Percentiles rank a stretch among this genome's conserved stretches.
phyloP scores from a whole-genome alignment of 2,113 vertebrate genomes.

The Lophius piscatorius region DNA sequence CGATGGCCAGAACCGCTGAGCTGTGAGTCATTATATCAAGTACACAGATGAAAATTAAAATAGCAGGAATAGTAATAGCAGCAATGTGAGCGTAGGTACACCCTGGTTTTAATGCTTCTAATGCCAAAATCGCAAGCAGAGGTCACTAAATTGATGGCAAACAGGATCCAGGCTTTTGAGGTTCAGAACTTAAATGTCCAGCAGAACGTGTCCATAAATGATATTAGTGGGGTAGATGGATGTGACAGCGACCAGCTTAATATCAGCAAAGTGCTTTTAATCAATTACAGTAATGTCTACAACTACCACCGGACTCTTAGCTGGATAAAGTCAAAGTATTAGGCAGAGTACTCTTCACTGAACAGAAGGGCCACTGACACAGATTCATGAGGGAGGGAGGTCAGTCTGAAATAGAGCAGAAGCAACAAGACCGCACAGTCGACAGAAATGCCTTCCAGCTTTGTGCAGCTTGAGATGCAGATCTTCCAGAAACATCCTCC shows the following conservation, averaged over 20 bases:
- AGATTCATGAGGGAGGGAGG: slow-evolving; percentile 65
- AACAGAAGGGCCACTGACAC: slow-evolving; percentile 61
- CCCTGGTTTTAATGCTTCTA: slow-evolving; percentile 1
- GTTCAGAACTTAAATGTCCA: slow-evolving; percentile 1
- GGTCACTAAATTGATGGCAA: slow-evolving; percentile 20
- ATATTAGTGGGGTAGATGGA: not conserved
- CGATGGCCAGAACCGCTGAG: not conserved
- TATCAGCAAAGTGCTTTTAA: not conserved
- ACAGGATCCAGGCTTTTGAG: not conserved
- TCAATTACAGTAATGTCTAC: no score
- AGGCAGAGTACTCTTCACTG: slow-evolving; percentile 24
- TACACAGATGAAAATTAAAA: slow-evolving; percentile 22
- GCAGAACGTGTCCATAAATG: not conserved
- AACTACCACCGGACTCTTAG: not conserved
- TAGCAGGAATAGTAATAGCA: slow-evolving; percentile 19
- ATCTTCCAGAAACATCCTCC: slow-evolving; percentile 35
- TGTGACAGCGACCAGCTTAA: slow-evolving; percentile 15
- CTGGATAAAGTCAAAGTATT: slow-evolving; percentile 14
- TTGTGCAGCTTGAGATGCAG: slow-evolving; percentile 52
- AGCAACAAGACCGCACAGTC: slow-evolving; percentile 57
- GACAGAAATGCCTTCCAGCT: slow-evolving; percentile 54
- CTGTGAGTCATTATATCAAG: slow-evolving; percentile 40
- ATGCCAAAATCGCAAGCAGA: slow-evolving; percentile 1
- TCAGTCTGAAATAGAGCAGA: slow-evolving; percentile 77
- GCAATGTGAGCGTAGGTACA: not conserved